Base-by-base conservation (phyloP, 1,140 invertebrate genomes). In the Achroia grisella region DNA sequence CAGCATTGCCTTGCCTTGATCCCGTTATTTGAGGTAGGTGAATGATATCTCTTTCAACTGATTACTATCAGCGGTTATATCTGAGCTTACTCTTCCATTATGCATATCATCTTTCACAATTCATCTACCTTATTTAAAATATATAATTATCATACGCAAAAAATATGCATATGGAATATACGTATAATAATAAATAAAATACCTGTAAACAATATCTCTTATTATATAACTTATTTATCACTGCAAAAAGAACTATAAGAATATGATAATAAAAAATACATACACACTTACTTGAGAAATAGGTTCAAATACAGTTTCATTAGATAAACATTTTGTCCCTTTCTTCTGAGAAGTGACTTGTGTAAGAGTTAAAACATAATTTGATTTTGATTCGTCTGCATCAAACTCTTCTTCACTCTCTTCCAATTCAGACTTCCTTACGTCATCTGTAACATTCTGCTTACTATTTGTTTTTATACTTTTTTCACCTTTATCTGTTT, bases 291-390 rank as follows among this genome's bases (percentile, higher is more conserved):
- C 90, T 82, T 92, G 89, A 17, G 90, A 89, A 62, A 90, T 90
- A 11, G 91, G 81, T 71, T 93, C 91, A 71, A 93, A 93, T 37
- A 88, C 66, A 3, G 87, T 86, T 32, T 82, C 71, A 51, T 87
- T 57, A 2, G 60, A 43, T 8, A 52, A 54, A 15, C 44, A 54
- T 33, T 63, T 55, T 14, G 74, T 68, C 13, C 66, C 39, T 40
- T 77, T 74, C 35, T 73, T 57, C 48, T 75, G 44, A 15, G 61
- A 63, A 10, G 41, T 57, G 30, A 76, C 61, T 81, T 93, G 92
- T 1, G 90, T 89, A 68, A 93, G 89, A 31, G 91, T 93, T 11
- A 93, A 75, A 44, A 93, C 60, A 59, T 92, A 94, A 66, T 88
- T 90, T 34, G 90, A 90, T 67, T 88, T 88, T 1, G 58, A 32